Evolutionary conservation across 2,113 vertebrate species (phyloP), one percentile per base, ranked within the genome.

Genomic region (Pangasianodon hypophthalmus): DNA sequence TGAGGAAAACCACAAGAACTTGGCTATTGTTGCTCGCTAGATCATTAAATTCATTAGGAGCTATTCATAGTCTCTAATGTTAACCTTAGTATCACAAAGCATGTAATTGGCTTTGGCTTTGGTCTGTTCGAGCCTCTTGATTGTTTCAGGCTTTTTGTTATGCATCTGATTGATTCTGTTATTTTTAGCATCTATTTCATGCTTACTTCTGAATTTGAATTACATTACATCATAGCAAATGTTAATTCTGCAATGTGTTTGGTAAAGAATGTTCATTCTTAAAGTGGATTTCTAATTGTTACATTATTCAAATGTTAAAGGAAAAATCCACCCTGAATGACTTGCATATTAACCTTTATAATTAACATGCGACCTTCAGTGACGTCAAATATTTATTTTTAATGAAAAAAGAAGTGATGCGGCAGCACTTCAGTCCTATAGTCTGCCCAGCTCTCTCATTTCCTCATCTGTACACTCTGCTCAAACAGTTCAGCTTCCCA

Each of bases 1-100:
- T 60, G 71, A 86, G 56, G 58, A 82, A 84, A 80, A 50, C 41
- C 71, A 87, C 41, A 32, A 87, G 86, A 89, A 52, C 86, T 24
- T 64, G 73, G 9, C 87, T 82, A 81, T 82, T 89, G 88, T 91
- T 82, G 77, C 80, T 86, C 48, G 82, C 44, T 6, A 44, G 88
- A 79, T 91, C 91, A 79, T 87, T 90, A 90, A 85, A 73, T 85
- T 81, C 81, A 88, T 79, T 91, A 67, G 64, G 71, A 50, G 58
- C 58, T 84, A 87, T 87, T 89, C 32, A 84, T 48, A 54, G 54
- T 32, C 24, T 21, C 48, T 79, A 69, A 21, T 84, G 71, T 67
- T 79, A 88, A 77, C 69, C 46, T 69, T 19, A 50, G 26, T 89
- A 32, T 60, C 32, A 60, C 37, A 46, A 9, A 54, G 18, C 75